Evolutionary conservation across 2,113 vertebrate genomes (phyloP), one percentile per base, ranked within the genome.

Genomic region (Lamprotornis superbus): DNA sequence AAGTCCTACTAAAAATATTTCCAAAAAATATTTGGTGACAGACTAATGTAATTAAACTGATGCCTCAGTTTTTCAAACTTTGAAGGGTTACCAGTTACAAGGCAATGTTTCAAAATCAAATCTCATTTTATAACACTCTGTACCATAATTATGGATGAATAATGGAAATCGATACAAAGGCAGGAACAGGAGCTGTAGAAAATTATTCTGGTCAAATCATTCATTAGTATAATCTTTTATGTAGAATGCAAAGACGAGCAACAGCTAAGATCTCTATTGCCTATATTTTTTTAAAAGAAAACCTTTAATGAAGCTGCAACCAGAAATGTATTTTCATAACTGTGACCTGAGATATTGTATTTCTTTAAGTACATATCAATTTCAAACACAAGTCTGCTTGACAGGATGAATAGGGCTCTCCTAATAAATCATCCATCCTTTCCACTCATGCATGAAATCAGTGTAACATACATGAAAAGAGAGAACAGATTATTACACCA

Each of bases 391-490:
- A 69, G 57, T 55, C 85, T 83, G 35, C 71, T 76, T 18, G 5
- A 60, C 31, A 93, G 49, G 71, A 94, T 93, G 85, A 94, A 90
- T 65, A 81, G 22, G 46, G 59, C 59, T 61, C 59, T 85, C 56
- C 24, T 94, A 93, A 96, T 91, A 97, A 97, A 97, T 94, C 74
- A 94, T 95, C 83, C 50, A 65, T 84, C 77, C 60, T 91, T 96
- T 92, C 69, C 83, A 60, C 40, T 93, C 77, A 76, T 83, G 94
- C 70, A 87, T 95, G 78, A 96, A 97, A 94, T 95, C 82, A 90
- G 71, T 78, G 59, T 93, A 96, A 95, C 56, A 76, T 61, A 83
- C 92, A 77, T 88, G 82, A 90, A 77, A 96, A 95, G 82, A 94
- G 93, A 90, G 93, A 96, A 95, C 57, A 95, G 91, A 92, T 93